phyloP scores from a whole-genome alignment of 2,888 invertebrate genomes.

The Caenorhabditis sinica region DNA sequence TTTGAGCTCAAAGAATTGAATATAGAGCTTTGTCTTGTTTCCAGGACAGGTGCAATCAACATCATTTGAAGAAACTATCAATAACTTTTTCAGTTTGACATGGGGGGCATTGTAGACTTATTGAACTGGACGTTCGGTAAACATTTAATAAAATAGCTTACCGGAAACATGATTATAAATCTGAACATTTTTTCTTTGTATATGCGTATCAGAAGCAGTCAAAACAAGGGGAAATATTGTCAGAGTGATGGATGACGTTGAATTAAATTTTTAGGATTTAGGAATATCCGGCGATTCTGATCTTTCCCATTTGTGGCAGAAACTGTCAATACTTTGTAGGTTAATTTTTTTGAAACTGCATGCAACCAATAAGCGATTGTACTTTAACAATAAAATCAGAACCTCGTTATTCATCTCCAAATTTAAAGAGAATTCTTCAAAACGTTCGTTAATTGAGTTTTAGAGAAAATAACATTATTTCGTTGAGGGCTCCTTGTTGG shows the following conservation, averaged over 20 bases:
- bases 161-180: constrained; percentile 44
- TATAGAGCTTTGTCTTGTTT: constrained; percentile 26
- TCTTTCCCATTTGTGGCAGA: too few relatives aligned
- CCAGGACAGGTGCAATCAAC: constrained; percentile 53
- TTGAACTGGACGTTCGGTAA: constrained; percentile 21
- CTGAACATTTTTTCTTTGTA: constrained; percentile 39
- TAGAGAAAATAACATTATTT: too few relatives aligned
- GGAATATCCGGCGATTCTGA: constrained; percentile 10
- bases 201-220: constrained; percentile 48
- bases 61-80: constrained; percentile 35
- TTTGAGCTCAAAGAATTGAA: constrained; percentile 40
- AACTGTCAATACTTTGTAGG: too few relatives aligned
- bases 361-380: too few relatives aligned
- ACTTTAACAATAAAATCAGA: too few relatives aligned
- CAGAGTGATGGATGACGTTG: constrained; percentile 28
- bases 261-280: constrained; percentile 45
- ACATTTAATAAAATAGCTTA: constrained; percentile 8
- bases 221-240: constrained; percentile 40
- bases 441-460: too few relatives aligned
- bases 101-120: constrained; percentile 36
- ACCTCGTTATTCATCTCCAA: too few relatives aligned
- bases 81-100: constrained; percentile 16
- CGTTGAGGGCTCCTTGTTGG: too few relatives aligned
- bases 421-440: too few relatives aligned
- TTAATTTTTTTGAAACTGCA: too few relatives aligned